phyloP scores from a whole-genome alignment of 2,113 vertebrate species.

The Phalacrocorax brasilianus region DNA sequence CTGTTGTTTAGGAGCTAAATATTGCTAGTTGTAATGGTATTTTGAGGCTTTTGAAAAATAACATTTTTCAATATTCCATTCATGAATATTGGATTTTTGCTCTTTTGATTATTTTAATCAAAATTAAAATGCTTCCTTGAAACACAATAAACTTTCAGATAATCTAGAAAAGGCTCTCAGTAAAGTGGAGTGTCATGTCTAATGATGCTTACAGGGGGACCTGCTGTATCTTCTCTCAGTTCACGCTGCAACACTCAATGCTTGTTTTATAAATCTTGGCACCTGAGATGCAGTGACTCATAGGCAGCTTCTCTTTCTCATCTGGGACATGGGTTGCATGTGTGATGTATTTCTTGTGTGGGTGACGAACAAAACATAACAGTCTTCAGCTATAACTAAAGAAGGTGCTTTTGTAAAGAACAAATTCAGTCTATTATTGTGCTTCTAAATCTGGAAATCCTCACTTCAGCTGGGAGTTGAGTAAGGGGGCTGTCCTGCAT shows the following conservation, averaged over 20 bases:
- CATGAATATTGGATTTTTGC: not conserved
- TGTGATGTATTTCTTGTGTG: not conserved
- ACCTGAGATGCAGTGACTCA: not conserved
- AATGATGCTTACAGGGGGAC: not conserved
- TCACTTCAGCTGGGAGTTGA: rapidly evolving
- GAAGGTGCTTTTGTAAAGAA: not conserved
- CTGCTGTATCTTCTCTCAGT: not conserved
- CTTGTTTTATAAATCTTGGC: not conserved
- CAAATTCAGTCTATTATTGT: not conserved
- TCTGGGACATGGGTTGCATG: not conserved
- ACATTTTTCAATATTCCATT: not conserved
- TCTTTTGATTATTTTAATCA: not conserved
- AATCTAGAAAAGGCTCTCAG: not conserved
- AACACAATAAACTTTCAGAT: not conserved
- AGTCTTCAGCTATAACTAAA: not conserved
- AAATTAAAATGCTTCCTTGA: not conserved
- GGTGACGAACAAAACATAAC: not conserved
- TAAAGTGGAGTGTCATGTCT: not conserved
- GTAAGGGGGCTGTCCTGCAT: not conserved
- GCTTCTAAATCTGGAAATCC: not conserved
- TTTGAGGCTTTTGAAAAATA: not conserved
- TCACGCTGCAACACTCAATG: not conserved
- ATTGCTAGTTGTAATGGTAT: not conserved
- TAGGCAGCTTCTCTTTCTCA: not conserved
- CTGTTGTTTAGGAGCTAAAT: not conserved